These are phyloP conservation scores for Pseudoatta argentina DNA, from an alignment of 1,140 invertebrate genomes.

Conservation along the genomic window DNA sequence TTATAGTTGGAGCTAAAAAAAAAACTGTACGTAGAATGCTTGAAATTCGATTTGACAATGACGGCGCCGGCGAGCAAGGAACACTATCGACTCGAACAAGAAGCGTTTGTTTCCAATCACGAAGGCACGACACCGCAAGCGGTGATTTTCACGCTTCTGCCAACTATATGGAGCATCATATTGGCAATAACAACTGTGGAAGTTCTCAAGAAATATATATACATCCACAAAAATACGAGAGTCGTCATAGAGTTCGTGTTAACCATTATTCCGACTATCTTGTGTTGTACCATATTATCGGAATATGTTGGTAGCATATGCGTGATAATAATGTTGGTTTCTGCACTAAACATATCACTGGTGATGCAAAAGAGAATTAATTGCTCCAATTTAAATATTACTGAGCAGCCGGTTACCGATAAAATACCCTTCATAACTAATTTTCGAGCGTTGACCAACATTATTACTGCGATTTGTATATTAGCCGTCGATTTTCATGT, in stretches of 20 bases:
- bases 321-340: constrained; percentile 68
- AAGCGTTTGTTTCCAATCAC: constrained; percentile 82
- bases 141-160: constrained; percentile 84
- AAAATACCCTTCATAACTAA: constrained; percentile 88
- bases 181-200: constrained; percentile 76
- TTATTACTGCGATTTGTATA: constrained; percentile 94
- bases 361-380: constrained; percentile 73
- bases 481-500: constrained; percentile 96
- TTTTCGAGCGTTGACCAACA: constrained; percentile 90
- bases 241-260: constrained; percentile 86
- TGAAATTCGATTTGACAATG: constrained; percentile 21
- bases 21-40: constrained; percentile 24
- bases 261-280: constrained; percentile 86
- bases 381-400: constrained; percentile 1
- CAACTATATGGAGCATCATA: constrained; percentile 82
- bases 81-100: constrained; percentile 78
- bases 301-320: constrained; percentile 75
- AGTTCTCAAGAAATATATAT: constrained; percentile 53
- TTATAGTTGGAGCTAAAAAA: constrained; percentile 17
- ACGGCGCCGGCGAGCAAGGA: constrained; percentile 66
- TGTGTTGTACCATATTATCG: constrained; percentile 85
- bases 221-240: constrained; percentile 67
- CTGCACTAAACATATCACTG: constrained; percentile 68
- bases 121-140: constrained; percentile 80
- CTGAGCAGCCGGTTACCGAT: background rate